These are phyloP conservation scores for Zophobas morio DNA, from an alignment of 1,140 invertebrate species.

Conservation along the genomic window DNA sequence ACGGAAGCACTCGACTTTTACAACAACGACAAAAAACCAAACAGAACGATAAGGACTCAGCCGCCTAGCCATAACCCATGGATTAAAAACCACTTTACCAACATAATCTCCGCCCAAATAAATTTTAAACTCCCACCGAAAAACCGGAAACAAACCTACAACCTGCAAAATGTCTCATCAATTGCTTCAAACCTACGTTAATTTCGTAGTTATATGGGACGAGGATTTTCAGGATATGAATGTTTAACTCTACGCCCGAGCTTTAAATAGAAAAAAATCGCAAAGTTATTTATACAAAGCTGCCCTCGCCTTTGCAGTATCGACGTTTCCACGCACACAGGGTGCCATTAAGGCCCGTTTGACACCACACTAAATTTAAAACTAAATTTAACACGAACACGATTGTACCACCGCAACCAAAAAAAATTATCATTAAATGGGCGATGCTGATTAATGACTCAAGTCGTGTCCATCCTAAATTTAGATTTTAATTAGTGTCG, in stretches of 20 bases:
- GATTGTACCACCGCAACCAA: no score
- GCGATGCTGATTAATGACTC: no score
- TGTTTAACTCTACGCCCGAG: background rate
- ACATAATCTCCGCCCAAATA: background rate
- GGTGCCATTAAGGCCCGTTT: no score
- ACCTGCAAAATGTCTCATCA: constrained; percentile 8
- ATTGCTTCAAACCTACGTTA: constrained; percentile 23
- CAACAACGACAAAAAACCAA: constrained; percentile 51
- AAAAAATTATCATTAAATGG: no score
- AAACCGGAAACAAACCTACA: background rate
- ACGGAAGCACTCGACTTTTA: constrained; percentile 49
- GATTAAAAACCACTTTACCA: constrained; percentile 20
- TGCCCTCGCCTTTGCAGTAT: no score
- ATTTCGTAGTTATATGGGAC: background rate
- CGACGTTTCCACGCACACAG: no score
- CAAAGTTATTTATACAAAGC: background rate
- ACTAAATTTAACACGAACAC: no score
- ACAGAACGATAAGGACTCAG: constrained; percentile 37
- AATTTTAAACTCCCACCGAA: constrained; percentile 3
- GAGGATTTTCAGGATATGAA: background rate
- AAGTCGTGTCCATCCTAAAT: no score
- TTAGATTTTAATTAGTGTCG: no score
- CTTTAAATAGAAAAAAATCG: no score
- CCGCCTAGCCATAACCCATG: constrained; percentile 6
- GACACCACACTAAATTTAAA: no score